These are phyloP conservation scores for Anarhynchus alexandrinus DNA, from an alignment of 2,113 vertebrate species.

Conservation along the genomic window DNA sequence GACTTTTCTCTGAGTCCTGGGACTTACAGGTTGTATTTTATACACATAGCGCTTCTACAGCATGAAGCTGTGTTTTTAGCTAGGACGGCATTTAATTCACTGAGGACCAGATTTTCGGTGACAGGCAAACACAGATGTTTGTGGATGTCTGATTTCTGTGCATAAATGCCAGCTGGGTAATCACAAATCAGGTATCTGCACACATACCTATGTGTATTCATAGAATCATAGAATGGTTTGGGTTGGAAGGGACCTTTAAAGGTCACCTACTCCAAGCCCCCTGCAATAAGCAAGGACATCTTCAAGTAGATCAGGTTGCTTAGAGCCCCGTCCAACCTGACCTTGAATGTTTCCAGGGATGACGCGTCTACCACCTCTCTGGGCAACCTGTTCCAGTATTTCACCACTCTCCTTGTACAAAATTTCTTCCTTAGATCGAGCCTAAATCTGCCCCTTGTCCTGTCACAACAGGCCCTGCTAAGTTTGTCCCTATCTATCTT, in stretches of 20 bases:
- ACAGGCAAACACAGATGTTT: not conserved
- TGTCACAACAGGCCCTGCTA: not conserved
- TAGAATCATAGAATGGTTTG: not conserved
- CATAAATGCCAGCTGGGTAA: not conserved
- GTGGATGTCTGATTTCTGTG: not conserved
- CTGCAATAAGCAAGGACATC: not conserved
- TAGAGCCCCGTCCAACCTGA: not conserved
- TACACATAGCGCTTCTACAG: not conserved
- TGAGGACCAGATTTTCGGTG: not conserved
- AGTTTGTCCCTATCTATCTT: not conserved
- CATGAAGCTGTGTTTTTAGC: not conserved
- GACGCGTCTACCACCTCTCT: not conserved
- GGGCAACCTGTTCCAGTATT: not conserved
- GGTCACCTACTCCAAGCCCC: not conserved
- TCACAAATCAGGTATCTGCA: not conserved
- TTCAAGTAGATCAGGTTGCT: not conserved
- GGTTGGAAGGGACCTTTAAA: not conserved
- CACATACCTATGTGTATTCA: not conserved
- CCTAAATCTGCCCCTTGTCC: not conserved
- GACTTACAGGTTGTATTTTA: not conserved
- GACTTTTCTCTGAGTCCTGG: not conserved
- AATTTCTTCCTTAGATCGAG: not conserved
- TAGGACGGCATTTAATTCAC: not conserved
- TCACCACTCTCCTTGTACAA: not conserved
- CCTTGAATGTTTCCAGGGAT: not conserved